A percentile compares a stretch with the other conserved stretches of the same genome.
Conservation (phyloP, 2,888 invertebrate species). For the Terebella lapidaria region DNA sequence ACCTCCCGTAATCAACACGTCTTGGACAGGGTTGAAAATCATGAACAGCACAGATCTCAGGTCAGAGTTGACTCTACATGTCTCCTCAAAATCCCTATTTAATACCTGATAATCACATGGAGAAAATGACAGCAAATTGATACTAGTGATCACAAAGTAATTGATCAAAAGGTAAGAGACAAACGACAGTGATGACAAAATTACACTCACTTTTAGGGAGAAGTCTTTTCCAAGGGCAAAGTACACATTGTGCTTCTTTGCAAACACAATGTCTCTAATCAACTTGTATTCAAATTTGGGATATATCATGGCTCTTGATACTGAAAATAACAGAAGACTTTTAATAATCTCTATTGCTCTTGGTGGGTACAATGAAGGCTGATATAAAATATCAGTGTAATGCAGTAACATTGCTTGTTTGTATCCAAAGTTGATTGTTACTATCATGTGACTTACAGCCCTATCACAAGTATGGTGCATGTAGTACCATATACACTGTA, state of each 20-base stretch:
- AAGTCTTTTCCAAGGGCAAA: constrained; percentile 50
- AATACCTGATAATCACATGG: too few species aligned
- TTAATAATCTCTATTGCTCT: too few species aligned
- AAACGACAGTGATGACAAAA: too few species aligned
- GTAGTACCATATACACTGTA: too few species aligned
- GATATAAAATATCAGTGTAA: too few species aligned
- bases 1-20: constrained; percentile 51
- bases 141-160: too few species aligned
- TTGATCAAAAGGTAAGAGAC: too few species aligned
- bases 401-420: too few species aligned
- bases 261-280: constrained; percentile 43
- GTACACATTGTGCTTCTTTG: constrained; percentile 49
- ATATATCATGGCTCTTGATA: constrained; percentile 35
- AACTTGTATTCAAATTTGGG: constrained; percentile 49
- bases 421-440: too few species aligned
- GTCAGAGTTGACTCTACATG: constrained; percentile 44
- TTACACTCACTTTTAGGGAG: constrained; percentile 48
- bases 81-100: constrained; percentile 49
- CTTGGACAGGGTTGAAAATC: constrained; percentile 47
- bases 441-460: background rate
- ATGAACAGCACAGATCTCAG: constrained; percentile 48
- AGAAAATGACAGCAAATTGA: too few species aligned
- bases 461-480: too few species aligned
- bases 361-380: too few species aligned
- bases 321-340: constrained; percentile 29